Conservation (phyloP, 1,140 invertebrate species). For the Orius laevigatus region DNA sequence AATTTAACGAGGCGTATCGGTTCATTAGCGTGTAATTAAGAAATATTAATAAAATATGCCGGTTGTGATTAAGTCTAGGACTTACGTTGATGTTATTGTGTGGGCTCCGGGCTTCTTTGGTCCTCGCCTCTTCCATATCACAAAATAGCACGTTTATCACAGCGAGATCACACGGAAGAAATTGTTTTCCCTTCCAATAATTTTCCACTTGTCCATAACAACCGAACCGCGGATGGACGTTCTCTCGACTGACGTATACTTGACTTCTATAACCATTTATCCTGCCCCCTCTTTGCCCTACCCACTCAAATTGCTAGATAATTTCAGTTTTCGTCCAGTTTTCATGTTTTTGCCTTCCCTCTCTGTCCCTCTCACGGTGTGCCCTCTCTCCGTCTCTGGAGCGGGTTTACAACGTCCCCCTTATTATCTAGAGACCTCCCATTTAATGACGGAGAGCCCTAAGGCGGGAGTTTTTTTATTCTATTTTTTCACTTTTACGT, state of each 20-base stretch:
- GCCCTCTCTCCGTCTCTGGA: slow-evolving; percentile 10
- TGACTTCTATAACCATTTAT: slow-evolving; percentile 11
- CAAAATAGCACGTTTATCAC: slow-evolving; percentile 3
- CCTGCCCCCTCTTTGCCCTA: slow-evolving; percentile 11
- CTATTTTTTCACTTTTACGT: too few relatives aligned
- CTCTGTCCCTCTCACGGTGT: slow-evolving; percentile 9
- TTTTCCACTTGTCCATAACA: too few relatives aligned
- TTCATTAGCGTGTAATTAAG: too few relatives aligned
- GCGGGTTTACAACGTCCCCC: neutral
- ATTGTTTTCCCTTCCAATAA: too few relatives aligned
- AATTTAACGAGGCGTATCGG: too few relatives aligned
- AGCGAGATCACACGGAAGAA: neutral
- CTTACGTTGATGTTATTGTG: neutral
- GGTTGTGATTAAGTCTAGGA: too few relatives aligned
- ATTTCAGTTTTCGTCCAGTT: slow-evolving; percentile 19
- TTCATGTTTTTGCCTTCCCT: slow-evolving; percentile 13
- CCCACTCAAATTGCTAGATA: slow-evolving; percentile 19
- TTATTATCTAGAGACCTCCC: slow-evolving; percentile 15
- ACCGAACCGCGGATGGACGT: too few relatives aligned
- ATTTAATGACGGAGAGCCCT: slow-evolving; percentile 18
- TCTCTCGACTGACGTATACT: too few relatives aligned
- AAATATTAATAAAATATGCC: too few relatives aligned
- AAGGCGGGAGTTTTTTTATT: too few relatives aligned
- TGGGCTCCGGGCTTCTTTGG: neutral
- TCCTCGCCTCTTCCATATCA: slow-evolving; percentile 13